Base-by-base conservation (phyloP, 2,113 vertebrate species). In the Grallaria varia region DNA sequence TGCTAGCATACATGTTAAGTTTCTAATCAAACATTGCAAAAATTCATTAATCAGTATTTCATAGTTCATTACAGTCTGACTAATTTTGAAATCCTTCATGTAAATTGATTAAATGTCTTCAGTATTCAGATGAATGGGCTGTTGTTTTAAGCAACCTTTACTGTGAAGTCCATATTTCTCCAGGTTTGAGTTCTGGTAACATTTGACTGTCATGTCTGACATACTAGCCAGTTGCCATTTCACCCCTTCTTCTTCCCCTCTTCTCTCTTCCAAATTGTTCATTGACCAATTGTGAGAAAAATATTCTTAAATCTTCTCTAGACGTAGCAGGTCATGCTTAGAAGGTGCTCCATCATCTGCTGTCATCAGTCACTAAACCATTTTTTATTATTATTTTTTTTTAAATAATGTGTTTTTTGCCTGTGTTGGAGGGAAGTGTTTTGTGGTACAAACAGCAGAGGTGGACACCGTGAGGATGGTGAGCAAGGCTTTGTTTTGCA, bases 11-110 rank as follows among this genome's bases (percentile, higher is more conserved):
- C 96, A 94, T 94, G 98, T 97, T 98, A 97, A 94, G 95, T 98
- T 98, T 98, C 97, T 98, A 98, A 98, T 98, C 98, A 98, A 98
- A 98, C 97, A 98, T 95, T 96, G 96, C 93, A 96, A 98, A 98
- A 98, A 97, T 96, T 97, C 98, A 98, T 98, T 98, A 98, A 98
- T 98, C 98, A 98, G 97, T 97, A 98, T 98, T 98, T 98, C 98
- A 98, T 98, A 98, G 98, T 98, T 98, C 98, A 98, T 98, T 98
- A 98, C 98, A 97, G 98, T 95, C 98, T 98, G 98, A 98, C 98
- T 98, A 98, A 98, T 98, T 98, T 98, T 98, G 96, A 98, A 98
- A 98, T 98, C 97, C 97, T 97, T 98, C 98, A 98, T 98, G 97
- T 98, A 98, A 98, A 98, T 98, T 98, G 98, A 98, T 98, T 98